Percentiles rank a stretch among this genome's conserved stretches.
Evolutionary conservation across 1,140 invertebrate genomes (phyloP).

Genomic region (Zaprionus gabonicus): DNA sequence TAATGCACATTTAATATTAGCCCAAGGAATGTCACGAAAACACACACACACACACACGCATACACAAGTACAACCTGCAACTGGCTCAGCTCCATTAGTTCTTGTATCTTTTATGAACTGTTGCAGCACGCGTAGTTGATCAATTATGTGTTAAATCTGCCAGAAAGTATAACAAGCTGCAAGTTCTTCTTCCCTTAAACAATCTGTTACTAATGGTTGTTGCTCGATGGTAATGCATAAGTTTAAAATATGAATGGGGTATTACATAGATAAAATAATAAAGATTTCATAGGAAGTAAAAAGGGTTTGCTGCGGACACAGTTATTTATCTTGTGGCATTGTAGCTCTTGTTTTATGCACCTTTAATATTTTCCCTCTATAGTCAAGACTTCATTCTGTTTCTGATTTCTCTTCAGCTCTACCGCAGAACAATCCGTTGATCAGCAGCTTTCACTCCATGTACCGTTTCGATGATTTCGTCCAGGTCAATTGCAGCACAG

Average conservation of each 20-base stretch:
- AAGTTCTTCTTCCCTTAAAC: background rate
- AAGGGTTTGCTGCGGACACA: background rate
- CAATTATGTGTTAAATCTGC: constrained; percentile 7
- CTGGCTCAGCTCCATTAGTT: constrained; percentile 1
- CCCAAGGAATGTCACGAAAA: constrained; percentile 54
- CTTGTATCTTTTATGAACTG: background rate
- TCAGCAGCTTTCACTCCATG: constrained; percentile 85
- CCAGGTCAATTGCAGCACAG: constrained; percentile 86
- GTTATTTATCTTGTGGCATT: background rate
- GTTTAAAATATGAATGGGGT: background rate
- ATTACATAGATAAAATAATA: background rate
- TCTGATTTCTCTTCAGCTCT: constrained; percentile 84
- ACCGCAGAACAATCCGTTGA: constrained; percentile 86
- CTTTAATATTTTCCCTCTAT: background rate
- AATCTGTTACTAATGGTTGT: background rate
- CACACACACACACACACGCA: constrained; percentile 21
- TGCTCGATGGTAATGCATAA: background rate
- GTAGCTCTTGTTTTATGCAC: background rate
- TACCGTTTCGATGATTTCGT: constrained; percentile 86
- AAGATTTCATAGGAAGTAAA: background rate
- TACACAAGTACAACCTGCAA: background rate
- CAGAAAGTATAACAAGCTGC: background rate
- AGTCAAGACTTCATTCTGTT: constrained; percentile 11
- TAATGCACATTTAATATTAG: constrained; percentile 76
- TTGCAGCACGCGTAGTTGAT: background rate